Percentiles rank a stretch among this genome's conserved stretches.
Evolutionary conservation across 2,888 invertebrate genomes (phyloP).

Genomic region (Rhamnusium bicolor): DNA sequence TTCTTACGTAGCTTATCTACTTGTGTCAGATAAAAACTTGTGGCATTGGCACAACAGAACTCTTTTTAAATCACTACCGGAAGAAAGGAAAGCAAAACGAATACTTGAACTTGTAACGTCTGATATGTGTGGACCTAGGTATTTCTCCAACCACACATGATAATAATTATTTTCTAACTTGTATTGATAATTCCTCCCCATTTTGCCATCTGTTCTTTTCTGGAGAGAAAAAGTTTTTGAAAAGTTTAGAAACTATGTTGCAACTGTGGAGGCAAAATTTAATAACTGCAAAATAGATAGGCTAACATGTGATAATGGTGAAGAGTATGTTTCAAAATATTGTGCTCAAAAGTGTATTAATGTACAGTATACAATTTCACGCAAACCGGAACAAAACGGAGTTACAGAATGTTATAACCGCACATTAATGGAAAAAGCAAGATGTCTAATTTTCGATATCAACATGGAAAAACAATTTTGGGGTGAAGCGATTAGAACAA

Average conservation of each 20-base stretch:
- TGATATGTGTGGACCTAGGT: background rate
- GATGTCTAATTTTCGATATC: constrained; percentile 47
- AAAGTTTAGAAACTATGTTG: constrained; percentile 35
- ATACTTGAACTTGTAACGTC: background rate
- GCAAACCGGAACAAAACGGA: constrained; percentile 48
- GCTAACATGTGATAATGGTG: constrained; percentile 41
- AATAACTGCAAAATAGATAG: constrained; percentile 21
- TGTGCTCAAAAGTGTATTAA: constrained; percentile 19
- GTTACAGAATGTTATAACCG: constrained; percentile 43
- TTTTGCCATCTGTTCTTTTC: too few relatives aligned
- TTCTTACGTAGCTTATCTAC: too few relatives aligned
- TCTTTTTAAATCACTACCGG: background rate
- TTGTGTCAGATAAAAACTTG: too few relatives aligned
- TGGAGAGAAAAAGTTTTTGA: too few relatives aligned
- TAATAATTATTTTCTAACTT: too few relatives aligned
- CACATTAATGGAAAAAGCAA: constrained; percentile 47
- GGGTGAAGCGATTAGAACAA: constrained; percentile 43
- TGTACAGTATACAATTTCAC: constrained; percentile 41
- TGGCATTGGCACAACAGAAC: background rate
- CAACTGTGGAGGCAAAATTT: constrained; percentile 36
- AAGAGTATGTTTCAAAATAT: constrained; percentile 42
- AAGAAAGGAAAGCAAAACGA: background rate
- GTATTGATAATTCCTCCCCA: too few relatives aligned
- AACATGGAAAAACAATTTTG: constrained; percentile 42
- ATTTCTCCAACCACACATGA: too few relatives aligned